Percentiles rank a stretch among this genome's conserved stretches.
Evolutionary conservation across 2,888 invertebrate species (phyloP).

Genomic region (Plagiodera versicolora): DNA sequence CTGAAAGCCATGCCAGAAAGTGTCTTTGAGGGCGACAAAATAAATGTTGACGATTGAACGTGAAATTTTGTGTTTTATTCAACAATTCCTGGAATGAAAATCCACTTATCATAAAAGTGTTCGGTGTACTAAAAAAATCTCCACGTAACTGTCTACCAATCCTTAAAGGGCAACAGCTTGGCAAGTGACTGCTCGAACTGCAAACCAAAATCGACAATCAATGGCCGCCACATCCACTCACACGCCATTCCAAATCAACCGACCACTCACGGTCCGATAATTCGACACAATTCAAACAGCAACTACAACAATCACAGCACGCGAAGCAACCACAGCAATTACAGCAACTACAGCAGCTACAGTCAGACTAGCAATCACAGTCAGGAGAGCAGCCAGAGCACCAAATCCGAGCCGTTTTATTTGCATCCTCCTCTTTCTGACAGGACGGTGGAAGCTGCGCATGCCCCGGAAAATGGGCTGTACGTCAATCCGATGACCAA

Average conservation of each 20-base stretch:
- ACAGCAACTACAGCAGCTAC: conserved; percentile 10
- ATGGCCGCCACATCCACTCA: not conserved
- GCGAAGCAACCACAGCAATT: conserved; percentile 11
- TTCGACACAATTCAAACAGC: not conserved
- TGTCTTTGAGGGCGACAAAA: no score
- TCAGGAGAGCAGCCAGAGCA: conserved; percentile 48
- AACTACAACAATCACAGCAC: not conserved
- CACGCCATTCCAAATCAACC: conserved; percentile 8
- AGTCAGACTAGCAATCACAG: conserved; percentile 47
- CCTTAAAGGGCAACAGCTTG: conserved; percentile 44
- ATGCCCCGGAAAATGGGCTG: conserved; percentile 73
- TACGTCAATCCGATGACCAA: conserved; percentile 81
- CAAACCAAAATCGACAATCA: conserved; percentile 39
- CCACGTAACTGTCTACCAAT: not conserved
- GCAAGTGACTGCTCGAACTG: conserved; percentile 53
- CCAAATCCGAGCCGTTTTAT: conserved; percentile 68
- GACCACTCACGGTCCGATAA: not conserved
- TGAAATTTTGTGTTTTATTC: no score
- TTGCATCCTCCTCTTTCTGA: conserved; percentile 67
- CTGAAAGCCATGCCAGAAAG: no score
- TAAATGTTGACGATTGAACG: no score
- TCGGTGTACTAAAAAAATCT: no score
- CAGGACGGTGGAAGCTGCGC: conserved; percentile 50
- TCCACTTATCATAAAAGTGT: no score
- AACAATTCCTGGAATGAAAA: no score